These are phyloP conservation scores for Mastomys natalensis DNA, from an alignment of 2,113 vertebrate species.

Conservation along the genomic window DNA sequence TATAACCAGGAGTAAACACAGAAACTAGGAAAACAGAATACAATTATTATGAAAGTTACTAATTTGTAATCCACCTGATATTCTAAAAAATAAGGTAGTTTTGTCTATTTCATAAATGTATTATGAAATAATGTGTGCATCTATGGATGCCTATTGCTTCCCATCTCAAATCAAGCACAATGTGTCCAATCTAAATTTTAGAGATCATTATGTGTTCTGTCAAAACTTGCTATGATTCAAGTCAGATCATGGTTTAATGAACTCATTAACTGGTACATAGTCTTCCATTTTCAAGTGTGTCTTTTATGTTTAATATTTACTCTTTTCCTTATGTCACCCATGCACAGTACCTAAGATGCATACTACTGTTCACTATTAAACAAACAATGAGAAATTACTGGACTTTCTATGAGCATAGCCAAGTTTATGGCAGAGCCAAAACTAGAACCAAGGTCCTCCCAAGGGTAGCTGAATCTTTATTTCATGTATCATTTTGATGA, in stretches of 20 bases:
- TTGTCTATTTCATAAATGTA: background rate
- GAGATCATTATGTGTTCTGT: background rate
- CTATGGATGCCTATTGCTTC: background rate
- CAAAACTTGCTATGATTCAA: background rate
- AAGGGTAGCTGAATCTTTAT: constrained; percentile 4
- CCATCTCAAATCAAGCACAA: background rate
- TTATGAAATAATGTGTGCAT: background rate
- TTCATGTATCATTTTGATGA: constrained; percentile 37
- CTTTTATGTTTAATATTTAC: constrained; percentile 23
- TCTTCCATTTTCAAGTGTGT: constrained; percentile 7
- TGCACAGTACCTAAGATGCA: background rate
- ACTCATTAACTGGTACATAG: background rate
- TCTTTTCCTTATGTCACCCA: background rate
- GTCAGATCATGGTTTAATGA: constrained; percentile 19
- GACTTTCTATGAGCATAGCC: background rate
- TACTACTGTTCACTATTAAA: constrained; percentile 35
- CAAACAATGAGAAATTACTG: constrained; percentile 25
- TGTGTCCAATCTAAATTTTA: constrained; percentile 15
- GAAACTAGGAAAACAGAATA: background rate
- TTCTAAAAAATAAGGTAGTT: constrained; percentile 22
- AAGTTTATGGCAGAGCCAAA: constrained; percentile 51
- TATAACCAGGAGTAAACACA: background rate
- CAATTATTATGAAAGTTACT: background rate
- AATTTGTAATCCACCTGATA: constrained; percentile 26
- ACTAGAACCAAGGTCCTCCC: constrained; percentile 8